phyloP scores from a whole-genome alignment of 1,140 invertebrate species.

The Sipha flava region DNA sequence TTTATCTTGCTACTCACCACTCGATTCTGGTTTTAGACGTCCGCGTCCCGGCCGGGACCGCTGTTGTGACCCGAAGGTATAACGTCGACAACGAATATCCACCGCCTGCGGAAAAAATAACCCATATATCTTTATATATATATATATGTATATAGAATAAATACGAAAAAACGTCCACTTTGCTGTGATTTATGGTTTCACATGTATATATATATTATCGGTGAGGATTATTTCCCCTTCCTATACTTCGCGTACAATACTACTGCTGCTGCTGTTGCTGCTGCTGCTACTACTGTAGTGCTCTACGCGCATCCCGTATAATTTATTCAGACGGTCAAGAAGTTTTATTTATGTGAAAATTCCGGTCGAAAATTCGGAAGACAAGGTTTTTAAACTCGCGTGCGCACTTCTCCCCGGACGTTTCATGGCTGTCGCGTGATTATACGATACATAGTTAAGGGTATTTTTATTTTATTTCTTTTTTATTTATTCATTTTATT shows the following conservation, averaged over 20 bases:
- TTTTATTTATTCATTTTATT: too few species aligned
- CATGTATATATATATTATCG: not conserved
- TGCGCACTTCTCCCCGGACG: not conserved
- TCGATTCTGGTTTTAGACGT: not conserved
- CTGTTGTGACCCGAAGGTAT: too few species aligned
- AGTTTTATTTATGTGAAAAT: conserved; percentile 13
- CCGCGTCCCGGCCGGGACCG: too few species aligned
- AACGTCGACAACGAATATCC: not conserved
- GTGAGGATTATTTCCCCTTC: too few species aligned
- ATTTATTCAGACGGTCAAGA: conserved; percentile 20
- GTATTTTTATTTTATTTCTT: not conserved
- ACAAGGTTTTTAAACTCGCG: not conserved
- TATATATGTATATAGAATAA: not conserved
- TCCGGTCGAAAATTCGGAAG: not conserved
- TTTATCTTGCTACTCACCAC: not conserved
- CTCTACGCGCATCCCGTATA: not conserved
- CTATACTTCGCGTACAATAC: too few species aligned
- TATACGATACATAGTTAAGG: not conserved
- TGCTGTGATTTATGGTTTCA: not conserved
- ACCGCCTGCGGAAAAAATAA: not conserved
- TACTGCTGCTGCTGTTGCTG: too few species aligned
- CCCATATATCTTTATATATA: too few species aligned
- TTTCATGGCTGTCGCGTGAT: too few species aligned
- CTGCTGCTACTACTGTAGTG: too few species aligned
- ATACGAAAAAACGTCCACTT: not conserved